Evolutionary conservation across 2,888 invertebrate genomes (phyloP), one percentile per base, ranked within the genome.

Genomic region (Gnatocerus cornutus): DNA sequence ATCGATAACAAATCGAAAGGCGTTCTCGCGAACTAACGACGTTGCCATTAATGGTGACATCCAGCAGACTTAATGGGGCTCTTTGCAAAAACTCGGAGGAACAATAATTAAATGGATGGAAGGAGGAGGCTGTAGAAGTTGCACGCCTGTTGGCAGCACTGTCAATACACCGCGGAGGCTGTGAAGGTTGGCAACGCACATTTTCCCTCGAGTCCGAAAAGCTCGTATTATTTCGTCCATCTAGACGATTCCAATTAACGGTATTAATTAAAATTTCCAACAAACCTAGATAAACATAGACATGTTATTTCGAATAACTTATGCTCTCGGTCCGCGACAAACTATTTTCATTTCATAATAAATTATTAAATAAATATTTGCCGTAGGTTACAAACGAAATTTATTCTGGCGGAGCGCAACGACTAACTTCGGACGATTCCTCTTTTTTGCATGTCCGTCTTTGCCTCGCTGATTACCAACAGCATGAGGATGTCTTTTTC

Each of bases 211-310:
- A 21, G 21, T 1, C 1, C 4, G 21, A 21, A 21, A 37, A 37
- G 37, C 37, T 37, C 13, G 48, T 61, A 61, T 61, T 61, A 61
- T 61, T 61, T 39, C 61, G 61, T 63, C 45, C 65, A 65, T 68
- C 79, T 77, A 77, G 80, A 78, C 78, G 79, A 78, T 80, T 80
- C 80, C 81, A 81, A 81, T 81, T 81, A 81, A 80, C 80, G 76
- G 80, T 81, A 81, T 81, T 81, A 81, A 81, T 81, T 81, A 81
- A 81, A 81, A 81, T 81, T 80, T 81, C 80, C 79, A 76, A 78
- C 76, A 78, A 78, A 80, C 80, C 81, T 81, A 81, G 79, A 81
- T 78, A 81, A 81, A 81, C 80, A 81, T 76, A 79, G 72, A 74
- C 69, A 74, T 74, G 74, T 74, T 74, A 74, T 74, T 74, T 72